A percentile compares a stretch with the other conserved stretches of the same genome.
Evolutionary conservation across 2,113 vertebrate species (phyloP).

Genomic region (Pitta sordida): DNA sequence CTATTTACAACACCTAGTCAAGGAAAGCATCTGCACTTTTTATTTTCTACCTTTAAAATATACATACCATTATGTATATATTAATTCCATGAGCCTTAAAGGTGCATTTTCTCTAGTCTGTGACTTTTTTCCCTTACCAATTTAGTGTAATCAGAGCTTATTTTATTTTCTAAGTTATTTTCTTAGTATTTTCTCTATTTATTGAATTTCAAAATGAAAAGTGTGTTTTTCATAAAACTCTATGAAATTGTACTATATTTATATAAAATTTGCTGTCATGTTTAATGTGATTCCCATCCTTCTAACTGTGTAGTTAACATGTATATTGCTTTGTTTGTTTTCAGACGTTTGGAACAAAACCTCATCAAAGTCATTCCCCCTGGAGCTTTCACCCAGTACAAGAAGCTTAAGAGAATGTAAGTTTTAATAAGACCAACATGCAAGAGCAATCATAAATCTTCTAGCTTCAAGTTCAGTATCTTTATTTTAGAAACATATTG

Average conservation of each 20-base stretch:
- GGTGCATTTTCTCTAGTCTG: not conserved
- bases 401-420: constrained; percentile 99
- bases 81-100: not conserved
- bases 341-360: constrained; percentile 96
- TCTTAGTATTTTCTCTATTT: not conserved
- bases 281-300: not conserved
- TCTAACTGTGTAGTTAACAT: not conserved
- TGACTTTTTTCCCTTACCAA: not conserved
- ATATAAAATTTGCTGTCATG: not conserved
- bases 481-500: constrained; percentile 10
- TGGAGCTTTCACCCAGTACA: constrained; percentile 92
- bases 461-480: not conserved
- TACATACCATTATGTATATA: not conserved
- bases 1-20: not conserved
- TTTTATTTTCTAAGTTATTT: not conserved
- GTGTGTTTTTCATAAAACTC: not conserved
- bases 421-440: constrained; percentile 56
- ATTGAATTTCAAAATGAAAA: not conserved
- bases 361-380: constrained; percentile 90
- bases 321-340: constrained; percentile 42
- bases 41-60: not conserved
- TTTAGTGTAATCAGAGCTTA: not conserved
- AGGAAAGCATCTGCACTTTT: not conserved
- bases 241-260: not conserved
- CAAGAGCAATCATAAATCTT: not conserved